phyloP scores from a whole-genome alignment of 1,140 invertebrate genomes.

The Cydia amplana region DNA sequence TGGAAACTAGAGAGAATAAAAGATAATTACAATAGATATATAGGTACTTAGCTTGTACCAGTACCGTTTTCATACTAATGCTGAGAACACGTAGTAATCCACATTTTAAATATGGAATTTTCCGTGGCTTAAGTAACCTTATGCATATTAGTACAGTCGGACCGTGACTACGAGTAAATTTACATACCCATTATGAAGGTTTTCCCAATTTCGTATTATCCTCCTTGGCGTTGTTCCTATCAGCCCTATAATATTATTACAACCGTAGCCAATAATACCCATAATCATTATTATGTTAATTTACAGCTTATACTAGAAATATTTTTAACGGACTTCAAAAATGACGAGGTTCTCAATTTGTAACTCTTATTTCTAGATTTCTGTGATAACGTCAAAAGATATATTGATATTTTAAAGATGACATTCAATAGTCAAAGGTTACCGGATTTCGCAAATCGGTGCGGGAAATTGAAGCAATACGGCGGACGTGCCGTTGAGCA shows the following conservation, averaged over 20 bases:
- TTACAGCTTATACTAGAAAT: no score
- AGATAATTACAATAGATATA: conserved; percentile 32
- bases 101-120: conserved; percentile 25
- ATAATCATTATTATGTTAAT: background rate
- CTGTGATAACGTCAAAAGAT: background rate
- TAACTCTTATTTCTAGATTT: background rate
- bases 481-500: background rate
- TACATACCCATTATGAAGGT: conserved; percentile 29
- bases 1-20: no score
- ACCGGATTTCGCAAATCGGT: conserved; percentile 10
- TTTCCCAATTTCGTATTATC: conserved; percentile 25
- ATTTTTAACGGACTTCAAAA: no score
- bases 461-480: conserved; percentile 25
- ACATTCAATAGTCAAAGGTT: background rate
- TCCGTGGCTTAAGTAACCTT: conserved; percentile 27
- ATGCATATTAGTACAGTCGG: conserved; percentile 24
- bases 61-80: background rate
- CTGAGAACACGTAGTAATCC: background rate
- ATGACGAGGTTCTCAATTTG: no score
- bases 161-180: conserved; percentile 29
- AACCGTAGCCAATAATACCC: background rate
- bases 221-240: conserved; percentile 9
- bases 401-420: background rate
- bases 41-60: background rate
- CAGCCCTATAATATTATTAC: conserved; percentile 3